Base-by-base conservation (phyloP, 1,140 invertebrate species). In the Carposina sasakii region DNA sequence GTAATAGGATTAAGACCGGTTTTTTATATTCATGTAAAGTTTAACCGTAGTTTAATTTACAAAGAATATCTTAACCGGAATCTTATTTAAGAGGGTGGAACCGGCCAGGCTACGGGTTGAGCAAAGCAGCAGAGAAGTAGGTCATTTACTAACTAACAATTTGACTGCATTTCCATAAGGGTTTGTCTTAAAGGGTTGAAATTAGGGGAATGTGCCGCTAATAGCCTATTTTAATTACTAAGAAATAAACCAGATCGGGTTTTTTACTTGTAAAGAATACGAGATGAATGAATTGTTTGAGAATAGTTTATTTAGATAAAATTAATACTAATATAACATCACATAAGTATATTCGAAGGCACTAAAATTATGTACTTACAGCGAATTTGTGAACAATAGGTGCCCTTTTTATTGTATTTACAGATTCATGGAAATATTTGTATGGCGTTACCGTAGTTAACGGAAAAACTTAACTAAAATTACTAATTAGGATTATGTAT, bases 161-260 rank as follows among this genome's bases (percentile, higher is more conserved):
- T 71, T 70, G 58, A 48, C 41, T 60, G 61, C 55, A 78, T 78
- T 76, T 76, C 51, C 71, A 76, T 78, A 72, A 57, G 64, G 65
- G 64, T 66, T 61, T 67, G 63, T 67, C 58, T 61, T 63, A 55
- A 57, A 56, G 63, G 63, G 62, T 48, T 63, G 49, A 46, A 46
- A 61, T 61, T 57, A 48, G 43, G 30, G 44, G 42, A 52, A 67
- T 58, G 65, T 63, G 60, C 51, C 42, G 33, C 51, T 62, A 65
- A 67, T 63, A 54, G 52, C 23, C 47, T 51, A 39, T 67, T 60
- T n/a, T n/a, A n/a, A n/a, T n/a, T n/a, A n/a, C n/a, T n/a, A n/a
- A n/a, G n/a, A n/a, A n/a, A n/a, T n/a, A n/a, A n/a, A n/a, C n/a
- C n/a, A n/a, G n/a, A n/a, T n/a, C n/a, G n/a, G n/a, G n/a, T n/a